phyloP scores from a whole-genome alignment of 2,113 vertebrate genomes.

The Plecotus auritus region DNA sequence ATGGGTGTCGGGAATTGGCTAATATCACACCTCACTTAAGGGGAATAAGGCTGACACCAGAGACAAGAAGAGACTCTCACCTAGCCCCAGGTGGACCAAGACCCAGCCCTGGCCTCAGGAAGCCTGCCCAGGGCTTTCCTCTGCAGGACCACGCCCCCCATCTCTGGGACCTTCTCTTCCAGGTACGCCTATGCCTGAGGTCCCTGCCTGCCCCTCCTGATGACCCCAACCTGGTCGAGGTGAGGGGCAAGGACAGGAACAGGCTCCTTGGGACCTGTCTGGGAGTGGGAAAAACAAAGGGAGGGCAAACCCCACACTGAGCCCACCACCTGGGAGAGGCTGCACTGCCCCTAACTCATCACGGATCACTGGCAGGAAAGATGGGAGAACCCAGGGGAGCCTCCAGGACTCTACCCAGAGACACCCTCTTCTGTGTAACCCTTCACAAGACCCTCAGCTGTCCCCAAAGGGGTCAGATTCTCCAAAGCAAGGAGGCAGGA shows the following conservation, averaged over 20 bases:
- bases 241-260: background rate
- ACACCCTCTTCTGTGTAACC: background rate
- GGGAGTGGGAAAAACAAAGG: background rate
- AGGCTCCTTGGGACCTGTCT: background rate
- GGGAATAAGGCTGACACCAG: background rate
- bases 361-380: background rate
- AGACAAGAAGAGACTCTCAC: background rate
- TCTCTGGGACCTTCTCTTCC: background rate
- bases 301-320: background rate
- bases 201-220: background rate
- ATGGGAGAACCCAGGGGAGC: background rate
- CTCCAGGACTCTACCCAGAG: background rate
- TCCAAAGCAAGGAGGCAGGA: background rate
- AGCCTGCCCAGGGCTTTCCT: background rate
- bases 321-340: background rate
- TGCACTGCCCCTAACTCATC: background rate
- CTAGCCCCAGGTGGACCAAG: background rate
- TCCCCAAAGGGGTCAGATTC: background rate
- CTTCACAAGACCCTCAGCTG: background rate
- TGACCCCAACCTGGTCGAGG: background rate
- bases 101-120: background rate
- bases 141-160: background rate
- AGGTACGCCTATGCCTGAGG: background rate
- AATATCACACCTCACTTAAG: background rate
- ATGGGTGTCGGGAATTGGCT: background rate